Evolutionary conservation across 35 echinoderm and acorn worm genomes (phyloP), one percentile per base, ranked within the genome.

Genomic region (Ophiothrix spiculata): DNA sequence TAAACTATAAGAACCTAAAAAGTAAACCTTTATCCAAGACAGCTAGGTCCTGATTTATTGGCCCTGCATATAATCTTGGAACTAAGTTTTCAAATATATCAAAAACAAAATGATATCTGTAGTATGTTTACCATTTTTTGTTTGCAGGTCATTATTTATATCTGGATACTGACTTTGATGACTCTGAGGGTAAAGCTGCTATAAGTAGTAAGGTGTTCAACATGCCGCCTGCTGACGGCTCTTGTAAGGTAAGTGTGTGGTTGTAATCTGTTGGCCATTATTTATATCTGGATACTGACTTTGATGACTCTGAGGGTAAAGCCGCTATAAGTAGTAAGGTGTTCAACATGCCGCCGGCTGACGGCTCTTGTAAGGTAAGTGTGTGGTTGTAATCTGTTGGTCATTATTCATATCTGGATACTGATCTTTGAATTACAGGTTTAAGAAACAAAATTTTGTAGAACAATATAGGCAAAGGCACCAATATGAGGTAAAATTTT

Each of bases 341-440:
- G 80, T 82, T 82, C 33, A 25, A 46, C 15, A 25, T 46, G 33
- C 80, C 80, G 17, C 80, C 80, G 10, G 6, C 23, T 40, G 80
- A 82, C 54, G 80, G 80, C 23, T 82, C 80, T 17, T 82, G 80
- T 45, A 82, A 45, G 80, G 80, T 82, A 34, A 39, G 80, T 82
- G 1, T 49, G 6, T 49, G 42, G 42, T 49, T 49, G 6, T 19
- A 49, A n/a, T 49, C 6, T 19, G 19, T 19, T 10, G 19, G 6
- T 49, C 19, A 49, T 49, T 10, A 49, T 6, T 49, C 19, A 6
- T 19, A 6, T 19, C 42, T 49, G 19, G 42, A 19, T 49, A 10
- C 42, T 49, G 6, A 6, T 19, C 6, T 49, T 49, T n/a, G n/a
- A n/a, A n/a, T n/a, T n/a, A n/a, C n/a, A n/a, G n/a, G n/a, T n/a